Conservation (phyloP, 30 jellyfish, hydroid and myxozoan genomes). For the Aurelia aurita region DNA sequence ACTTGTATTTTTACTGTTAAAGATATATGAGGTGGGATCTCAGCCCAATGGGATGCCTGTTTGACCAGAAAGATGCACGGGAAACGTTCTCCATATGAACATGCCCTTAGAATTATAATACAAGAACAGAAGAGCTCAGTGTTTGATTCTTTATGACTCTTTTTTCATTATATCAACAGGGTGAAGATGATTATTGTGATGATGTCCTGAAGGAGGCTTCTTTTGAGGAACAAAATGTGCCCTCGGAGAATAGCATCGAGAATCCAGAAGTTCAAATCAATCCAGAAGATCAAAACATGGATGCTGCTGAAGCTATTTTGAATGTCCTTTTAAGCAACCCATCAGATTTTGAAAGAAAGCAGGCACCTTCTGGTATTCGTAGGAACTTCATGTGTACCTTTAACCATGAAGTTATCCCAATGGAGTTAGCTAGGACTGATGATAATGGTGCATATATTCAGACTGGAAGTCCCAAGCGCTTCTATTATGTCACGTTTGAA, state of each 20-base stretch:
- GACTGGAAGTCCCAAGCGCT: slow-evolving; percentile 13
- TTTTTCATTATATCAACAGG: too few species aligned
- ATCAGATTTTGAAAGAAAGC: slow-evolving; percentile 21
- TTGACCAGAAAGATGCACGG: too few species aligned
- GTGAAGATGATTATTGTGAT: too few species aligned
- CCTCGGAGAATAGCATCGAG: not conserved
- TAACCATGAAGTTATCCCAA: slow-evolving; percentile 18
- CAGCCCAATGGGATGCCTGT: too few species aligned
- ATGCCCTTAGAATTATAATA: too few species aligned
- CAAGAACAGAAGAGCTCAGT: too few species aligned
- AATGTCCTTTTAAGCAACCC: slow-evolving; percentile 22
- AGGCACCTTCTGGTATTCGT: slow-evolving; percentile 13
- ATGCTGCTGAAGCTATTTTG: slow-evolving; percentile 30
- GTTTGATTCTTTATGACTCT: too few species aligned
- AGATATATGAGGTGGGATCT: too few species aligned
- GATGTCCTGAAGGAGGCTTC: slow-evolving; percentile 9
- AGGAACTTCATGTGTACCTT: slow-evolving; percentile 39
- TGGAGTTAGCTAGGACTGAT: slow-evolving; percentile 37
- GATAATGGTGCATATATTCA: slow-evolving; percentile 28
- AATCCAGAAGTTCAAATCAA: not conserved
- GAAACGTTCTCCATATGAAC: too few species aligned
- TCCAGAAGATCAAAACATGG: slow-evolving; percentile 2
- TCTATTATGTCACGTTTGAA: not conserved
- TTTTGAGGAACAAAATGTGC: not conserved
- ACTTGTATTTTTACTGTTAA: too few species aligned